Conservation (phyloP, 2,888 invertebrate species). For the Asteroscopus sphinx region DNA sequence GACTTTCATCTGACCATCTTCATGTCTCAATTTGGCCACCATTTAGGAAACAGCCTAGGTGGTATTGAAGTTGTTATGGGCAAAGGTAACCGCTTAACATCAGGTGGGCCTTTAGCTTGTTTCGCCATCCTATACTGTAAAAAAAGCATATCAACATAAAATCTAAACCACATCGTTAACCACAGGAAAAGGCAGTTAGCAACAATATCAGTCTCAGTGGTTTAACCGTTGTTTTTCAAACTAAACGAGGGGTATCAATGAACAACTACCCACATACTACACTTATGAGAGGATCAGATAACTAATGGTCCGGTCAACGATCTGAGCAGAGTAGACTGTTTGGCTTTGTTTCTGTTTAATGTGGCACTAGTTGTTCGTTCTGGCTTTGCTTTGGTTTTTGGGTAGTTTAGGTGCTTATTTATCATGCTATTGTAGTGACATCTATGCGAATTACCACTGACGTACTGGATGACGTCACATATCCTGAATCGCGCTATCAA, state of each 20-base stretch:
- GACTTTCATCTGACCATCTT: too few relatives aligned
- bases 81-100: too few relatives aligned
- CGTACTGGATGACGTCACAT: too few relatives aligned
- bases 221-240: conserved; percentile 48
- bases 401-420: too few relatives aligned
- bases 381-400: background rate
- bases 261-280: conserved; percentile 41
- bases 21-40: too few relatives aligned
- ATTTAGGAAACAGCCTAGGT: too few relatives aligned
- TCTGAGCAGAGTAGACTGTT: conserved; percentile 32
- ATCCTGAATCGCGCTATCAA: too few relatives aligned
- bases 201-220: conserved; percentile 42
- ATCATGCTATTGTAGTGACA: too few relatives aligned
- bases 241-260: conserved; percentile 35
- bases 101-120: too few relatives aligned
- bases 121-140: too few relatives aligned
- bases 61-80: too few relatives aligned
- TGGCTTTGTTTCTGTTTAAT: conserved; percentile 32
- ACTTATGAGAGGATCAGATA: conserved; percentile 46
- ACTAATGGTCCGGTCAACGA: conserved; percentile 53
- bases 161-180: conserved; percentile 22
- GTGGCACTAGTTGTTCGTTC: conserved; percentile 7
- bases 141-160: conserved; percentile 3
- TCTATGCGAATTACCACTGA: too few relatives aligned
- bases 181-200: conserved; percentile 51